Percentiles rank a stretch among this genome's conserved stretches.
Evolutionary conservation across 2,113 vertebrate species (phyloP).

Genomic region (Semnornis frantzii): DNA sequence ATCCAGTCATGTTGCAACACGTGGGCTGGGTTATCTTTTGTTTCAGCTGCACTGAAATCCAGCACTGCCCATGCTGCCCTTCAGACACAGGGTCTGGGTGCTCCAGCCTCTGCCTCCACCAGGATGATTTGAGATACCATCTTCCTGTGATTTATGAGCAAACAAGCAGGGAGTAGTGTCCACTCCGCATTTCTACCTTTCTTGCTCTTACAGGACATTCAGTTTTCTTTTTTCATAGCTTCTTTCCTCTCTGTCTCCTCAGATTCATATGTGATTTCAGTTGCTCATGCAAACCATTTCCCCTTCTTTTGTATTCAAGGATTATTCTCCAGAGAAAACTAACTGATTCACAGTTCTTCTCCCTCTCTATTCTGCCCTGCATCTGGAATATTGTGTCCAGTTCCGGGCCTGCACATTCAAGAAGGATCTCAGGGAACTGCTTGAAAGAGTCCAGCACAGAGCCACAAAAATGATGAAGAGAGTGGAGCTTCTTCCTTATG

Average conservation of each 20-base stretch:
- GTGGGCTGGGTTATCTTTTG: not conserved
- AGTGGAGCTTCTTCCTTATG: too few relatives aligned
- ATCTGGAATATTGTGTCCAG: too few relatives aligned
- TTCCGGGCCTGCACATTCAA: too few relatives aligned
- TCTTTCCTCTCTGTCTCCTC: not conserved
- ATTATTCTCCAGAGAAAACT: not conserved
- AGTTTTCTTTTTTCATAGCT: not conserved
- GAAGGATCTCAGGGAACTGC: too few relatives aligned
- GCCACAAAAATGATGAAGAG: too few relatives aligned
- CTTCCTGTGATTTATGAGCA: not conserved
- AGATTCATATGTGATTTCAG: fast-evolving
- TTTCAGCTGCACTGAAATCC: not conserved
- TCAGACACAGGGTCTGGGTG: fast-evolving
- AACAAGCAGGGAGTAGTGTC: not conserved
- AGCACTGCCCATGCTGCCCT: not conserved
- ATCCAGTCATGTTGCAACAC: not conserved
- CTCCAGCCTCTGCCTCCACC: not conserved
- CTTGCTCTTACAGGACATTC: not conserved
- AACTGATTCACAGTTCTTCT: not conserved
- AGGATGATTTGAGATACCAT: not conserved
- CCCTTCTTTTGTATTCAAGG: not conserved
- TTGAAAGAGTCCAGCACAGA: too few relatives aligned
- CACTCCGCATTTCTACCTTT: not conserved
- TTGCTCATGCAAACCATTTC: fast-evolving
- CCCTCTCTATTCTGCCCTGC: too few relatives aligned